Conservation (phyloP, 92 coral and sea anemone species). For the Blastomussa wellsi region DNA sequence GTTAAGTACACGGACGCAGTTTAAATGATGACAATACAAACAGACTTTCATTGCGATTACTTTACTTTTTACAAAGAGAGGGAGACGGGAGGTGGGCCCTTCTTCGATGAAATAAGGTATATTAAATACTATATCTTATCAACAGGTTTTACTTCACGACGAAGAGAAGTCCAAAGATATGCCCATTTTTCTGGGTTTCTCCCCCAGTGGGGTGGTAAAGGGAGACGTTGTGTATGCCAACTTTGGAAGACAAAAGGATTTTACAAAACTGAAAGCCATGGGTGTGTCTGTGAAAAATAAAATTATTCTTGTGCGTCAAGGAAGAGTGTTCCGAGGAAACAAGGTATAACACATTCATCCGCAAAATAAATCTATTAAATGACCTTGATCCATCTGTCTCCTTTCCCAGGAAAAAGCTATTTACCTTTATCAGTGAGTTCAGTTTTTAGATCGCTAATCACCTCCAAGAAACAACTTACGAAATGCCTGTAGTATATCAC, state of each 20-base stretch:
- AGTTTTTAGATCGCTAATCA: too few species aligned
- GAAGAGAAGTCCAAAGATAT: constrained; percentile 55
- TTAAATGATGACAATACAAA: too few species aligned
- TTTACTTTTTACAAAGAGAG: too few species aligned
- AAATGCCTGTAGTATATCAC: too few species aligned
- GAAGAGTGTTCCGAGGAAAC: constrained; percentile 82
- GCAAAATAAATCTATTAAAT: not conserved
- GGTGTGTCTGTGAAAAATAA: constrained; percentile 65
- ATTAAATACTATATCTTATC: not conserved
- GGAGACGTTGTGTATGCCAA: constrained; percentile 90
- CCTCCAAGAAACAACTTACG: too few species aligned
- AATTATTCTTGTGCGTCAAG: constrained; percentile 76
- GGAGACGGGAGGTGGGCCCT: too few species aligned
- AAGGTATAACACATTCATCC: constrained; percentile 46
- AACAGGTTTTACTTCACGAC: constrained; percentile 48
- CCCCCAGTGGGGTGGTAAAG: constrained; percentile 68
- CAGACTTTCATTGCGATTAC: too few species aligned
- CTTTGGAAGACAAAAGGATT: constrained; percentile 82
- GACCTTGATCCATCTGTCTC: not conserved
- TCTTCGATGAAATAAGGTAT: too few species aligned
- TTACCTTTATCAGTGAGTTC: not conserved
- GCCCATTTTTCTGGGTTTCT: constrained; percentile 76
- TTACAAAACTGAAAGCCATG: constrained; percentile 52
- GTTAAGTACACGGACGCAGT: too few species aligned
- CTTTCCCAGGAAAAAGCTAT: not conserved